Evolutionary conservation across 2,797 vertebrate genomes (phyloP).

Genomic region (Platyrinchus mystaceus): DNA sequence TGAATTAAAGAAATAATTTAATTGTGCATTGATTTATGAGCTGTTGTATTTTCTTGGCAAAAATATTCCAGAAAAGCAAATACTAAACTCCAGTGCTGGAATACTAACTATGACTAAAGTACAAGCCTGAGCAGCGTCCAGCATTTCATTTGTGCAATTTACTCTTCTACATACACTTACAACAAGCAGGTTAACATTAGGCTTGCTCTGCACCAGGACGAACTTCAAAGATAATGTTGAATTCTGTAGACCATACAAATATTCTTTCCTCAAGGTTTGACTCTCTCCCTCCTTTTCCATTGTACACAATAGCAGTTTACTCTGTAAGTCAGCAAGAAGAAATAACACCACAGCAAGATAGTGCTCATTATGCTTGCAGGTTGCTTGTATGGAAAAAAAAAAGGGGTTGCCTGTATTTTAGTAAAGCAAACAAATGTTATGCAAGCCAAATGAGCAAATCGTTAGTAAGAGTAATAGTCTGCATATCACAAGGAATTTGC

Average conservation of each 20-base stretch:
- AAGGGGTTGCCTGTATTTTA: neutral
- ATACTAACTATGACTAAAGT: neutral
- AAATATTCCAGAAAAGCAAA: neutral
- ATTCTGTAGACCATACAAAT: neutral
- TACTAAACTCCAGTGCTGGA: neutral
- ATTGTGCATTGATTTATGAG: neutral
- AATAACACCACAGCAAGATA: rapidly evolving
- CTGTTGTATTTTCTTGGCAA: neutral
- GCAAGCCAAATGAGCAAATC: neutral
- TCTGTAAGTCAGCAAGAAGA: neutral
- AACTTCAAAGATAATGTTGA: neutral
- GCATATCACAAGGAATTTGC: neutral
- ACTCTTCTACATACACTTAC: neutral
- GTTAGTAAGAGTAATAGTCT: neutral
- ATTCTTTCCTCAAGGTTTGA: neutral
- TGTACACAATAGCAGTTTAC: neutral
- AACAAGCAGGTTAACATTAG: neutral
- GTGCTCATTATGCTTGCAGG: neutral
- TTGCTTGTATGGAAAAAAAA: neutral
- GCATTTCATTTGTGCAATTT: neutral
- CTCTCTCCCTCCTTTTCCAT: neutral
- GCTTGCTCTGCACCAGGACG: neutral
- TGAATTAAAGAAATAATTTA: neutral
- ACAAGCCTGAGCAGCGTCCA: neutral
- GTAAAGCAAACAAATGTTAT: neutral